Base-by-base conservation (phyloP, 2,888 invertebrate species). In the Eupeodes luniger region DNA sequence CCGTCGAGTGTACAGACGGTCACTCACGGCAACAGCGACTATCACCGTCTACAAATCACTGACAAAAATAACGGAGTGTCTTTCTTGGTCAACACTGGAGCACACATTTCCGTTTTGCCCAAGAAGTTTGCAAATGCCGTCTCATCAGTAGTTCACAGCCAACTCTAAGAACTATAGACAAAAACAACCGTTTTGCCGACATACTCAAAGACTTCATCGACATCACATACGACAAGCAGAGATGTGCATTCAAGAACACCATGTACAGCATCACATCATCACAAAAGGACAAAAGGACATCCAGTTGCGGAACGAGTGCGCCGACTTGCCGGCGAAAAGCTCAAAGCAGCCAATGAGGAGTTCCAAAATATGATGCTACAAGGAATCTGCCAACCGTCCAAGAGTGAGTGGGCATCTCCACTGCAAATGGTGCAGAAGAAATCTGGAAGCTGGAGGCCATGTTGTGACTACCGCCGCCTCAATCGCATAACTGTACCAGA, bases 351-450 rank as follows among this genome's bases (percentile, higher is more conserved):
- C n/a, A n/a, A n/a, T 14, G 47, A 78, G 2, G 82, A 89, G 49
- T 83, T 89, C 49, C 64, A 80, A 5, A 53, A 49, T 7, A 69
- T 85, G 76, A 55, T 86, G 47, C 91, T 93, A 34, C 88, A 91
- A 49, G 94, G 93, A 0, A 92, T 94, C 10, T 92, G 93, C 55
- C 90, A 93, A 9, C 94, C 93, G 0, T 93, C 93, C 0, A 91
- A 91, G 12, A 92, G 92, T 57, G 89, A 90, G 1, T 94, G 92
- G 93, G 91, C 93, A 0, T 92, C 91, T 67, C 94, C 92, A 1
- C 89, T 94, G 0, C 91, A 91, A 64, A 66, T 92, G 83, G 90
- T 90, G 1, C 64, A 85, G 12, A 91, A 92, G 67, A 87, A 90
- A 69, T 69, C 87, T 2, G 90, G 90, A 19, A 76, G 78, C 6